Evolutionary conservation across 2,113 vertebrate species (phyloP), one percentile per base, ranked within the genome.

Genomic region (Misgurnus anguillicaudatus): DNA sequence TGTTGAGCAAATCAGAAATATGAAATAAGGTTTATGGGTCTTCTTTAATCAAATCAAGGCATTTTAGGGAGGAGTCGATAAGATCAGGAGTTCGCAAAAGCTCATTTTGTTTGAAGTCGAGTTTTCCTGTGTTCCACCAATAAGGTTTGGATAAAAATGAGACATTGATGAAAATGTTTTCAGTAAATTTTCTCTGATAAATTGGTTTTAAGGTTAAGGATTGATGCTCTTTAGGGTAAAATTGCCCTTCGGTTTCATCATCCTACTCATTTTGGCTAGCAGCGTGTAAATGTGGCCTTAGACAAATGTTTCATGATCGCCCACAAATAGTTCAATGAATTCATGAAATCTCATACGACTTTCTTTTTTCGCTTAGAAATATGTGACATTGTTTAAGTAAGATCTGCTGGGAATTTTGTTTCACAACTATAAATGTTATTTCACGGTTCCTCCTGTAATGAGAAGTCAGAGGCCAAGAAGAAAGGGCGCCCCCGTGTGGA

Each of bases 401-500:
- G 17, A 38, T 10, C 31, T 36, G 14, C 3, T 9, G 8, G 36
- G 8, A 36, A 17, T 53, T 51, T 9, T 70, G 17, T 47, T 24
- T 73, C 4, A 24, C 58, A 7, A 14, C 21, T 4, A 31, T 5
- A 70, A 9, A 11, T 47, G 4, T 0, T 89, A 73, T 87, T 55
- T 85, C 79, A 84, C 90, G 96, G 93, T 91, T 90, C 92, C 80
- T 86, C 93, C 81, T 92, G 91, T 88, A 91, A 90, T 63, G 94
- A 96, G 84, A 92, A 91, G 89, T 90, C 90, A 0, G 96, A 96
- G 88, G 93, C 93, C 76, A 98, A 93, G 91, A 95, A 95, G 89
- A 98, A 98, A 92, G 95, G 95, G 85, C 93, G 94, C 77, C 95
- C 95, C 21, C 95, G 95, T 89, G 92, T 91, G 0, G 95, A 97